Base-by-base conservation (phyloP, 2,888 invertebrate genomes). In the Trilocha varians region DNA sequence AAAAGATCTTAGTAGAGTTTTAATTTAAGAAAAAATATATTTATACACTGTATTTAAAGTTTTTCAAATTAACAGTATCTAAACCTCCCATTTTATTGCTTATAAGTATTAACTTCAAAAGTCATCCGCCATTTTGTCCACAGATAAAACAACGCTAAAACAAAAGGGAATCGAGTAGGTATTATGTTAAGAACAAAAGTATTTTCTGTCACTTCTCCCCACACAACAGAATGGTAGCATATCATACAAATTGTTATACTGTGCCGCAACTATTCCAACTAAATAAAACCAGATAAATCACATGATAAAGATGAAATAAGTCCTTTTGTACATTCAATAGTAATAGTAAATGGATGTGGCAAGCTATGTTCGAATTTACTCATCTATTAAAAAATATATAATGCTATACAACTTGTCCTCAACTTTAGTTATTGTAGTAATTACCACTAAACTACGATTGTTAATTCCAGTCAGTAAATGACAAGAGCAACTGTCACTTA, bases 261-360 rank as follows among this genome's bases (percentile, higher is more conserved):
- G 44, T 33, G 45, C 47, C 45, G 53, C 55, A 55, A 57, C 48
- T 50, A 53, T 57, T 54, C 53, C 48, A 49, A 50, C 56, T 41
- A 55, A 63, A 77, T 74, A 70, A 71, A 68, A 68, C 52, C 65
- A 70, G 75, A 78, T 79, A 75, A 72, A 77, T 69, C 61, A 59
- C 55, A 54, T 63, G 78, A 78, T 78, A 77, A 72, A 70, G 64
- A 70, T 75, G 66, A 75, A 65, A 67, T 64, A 64, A 60, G 50
- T 53, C 49, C 57, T 50, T 36, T 13, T 16, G 41, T 48, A 32
- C 14, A 39, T 46, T 16, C 46, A 36, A 13, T 34, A 48, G 41
- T 42, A 5, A 36, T 34, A 17, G 9, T 25, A 18, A 33, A 17
- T 2, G 32, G 72, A 74, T 51, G 50, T 45, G 65, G 5, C 46